Evolutionary conservation across 2,888 invertebrate genomes (phyloP).

Genomic region (Meloe dianella): DNA sequence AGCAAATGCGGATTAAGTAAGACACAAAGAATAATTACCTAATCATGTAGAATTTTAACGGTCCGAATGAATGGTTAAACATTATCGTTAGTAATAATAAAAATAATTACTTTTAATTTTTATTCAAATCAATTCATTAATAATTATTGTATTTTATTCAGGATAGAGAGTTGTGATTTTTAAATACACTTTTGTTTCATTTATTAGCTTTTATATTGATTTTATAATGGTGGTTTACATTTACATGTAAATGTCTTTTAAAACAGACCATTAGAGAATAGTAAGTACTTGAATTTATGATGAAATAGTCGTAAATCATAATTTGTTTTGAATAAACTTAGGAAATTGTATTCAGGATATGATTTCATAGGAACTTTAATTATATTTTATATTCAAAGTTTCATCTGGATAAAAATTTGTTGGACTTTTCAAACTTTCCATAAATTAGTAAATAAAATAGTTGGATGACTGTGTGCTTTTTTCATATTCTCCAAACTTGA

Average conservation of each 20-base stretch:
- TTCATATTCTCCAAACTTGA: too few species aligned
- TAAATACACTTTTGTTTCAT: not conserved
- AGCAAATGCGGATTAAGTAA: constrained; percentile 9
- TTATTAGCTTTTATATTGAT: not conserved
- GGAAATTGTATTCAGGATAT: constrained; percentile 6
- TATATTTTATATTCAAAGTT: constrained; percentile 5
- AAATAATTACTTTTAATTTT: not conserved
- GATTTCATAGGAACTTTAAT: constrained; percentile 6
- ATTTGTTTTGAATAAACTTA: not conserved
- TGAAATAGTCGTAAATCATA: not conserved
- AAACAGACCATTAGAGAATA: not conserved
- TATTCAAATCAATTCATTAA: not conserved
- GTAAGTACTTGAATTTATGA: not conserved
- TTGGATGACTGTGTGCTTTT: not conserved
- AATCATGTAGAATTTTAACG: constrained; percentile 6
- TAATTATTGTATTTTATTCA: not conserved
- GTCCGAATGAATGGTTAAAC: not conserved
- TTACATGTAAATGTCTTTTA: constrained; percentile 9
- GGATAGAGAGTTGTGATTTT: not conserved
- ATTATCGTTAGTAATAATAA: not conserved
- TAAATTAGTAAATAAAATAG: not conserved
- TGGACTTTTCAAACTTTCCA: not conserved
- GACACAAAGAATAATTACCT: constrained; percentile 12
- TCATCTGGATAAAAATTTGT: not conserved
- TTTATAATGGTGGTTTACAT: not conserved